Evolutionary conservation across 1,140 invertebrate genomes (phyloP).

Genomic region (Calosoma granatense): DNA sequence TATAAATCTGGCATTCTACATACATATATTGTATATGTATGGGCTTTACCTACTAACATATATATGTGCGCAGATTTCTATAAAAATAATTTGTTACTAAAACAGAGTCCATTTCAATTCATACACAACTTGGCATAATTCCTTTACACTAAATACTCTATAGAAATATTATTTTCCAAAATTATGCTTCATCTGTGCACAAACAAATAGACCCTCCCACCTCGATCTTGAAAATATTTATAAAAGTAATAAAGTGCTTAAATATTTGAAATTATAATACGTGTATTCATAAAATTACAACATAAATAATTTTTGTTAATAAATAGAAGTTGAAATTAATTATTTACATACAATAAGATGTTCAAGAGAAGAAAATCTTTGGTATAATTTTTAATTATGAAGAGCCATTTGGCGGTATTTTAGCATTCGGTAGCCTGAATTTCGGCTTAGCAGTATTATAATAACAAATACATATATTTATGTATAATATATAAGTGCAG

Average conservation of each 20-base stretch:
- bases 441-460: conserved; percentile 1
- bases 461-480: conserved; percentile 4
- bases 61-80: neutral
- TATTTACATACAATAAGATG: conserved; percentile 3
- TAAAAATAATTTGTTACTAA: conserved; percentile 4
- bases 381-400: neutral
- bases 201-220: too few species aligned
- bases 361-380: neutral
- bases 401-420: neutral
- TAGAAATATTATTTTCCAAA: too few species aligned
- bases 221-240: neutral
- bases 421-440: neutral
- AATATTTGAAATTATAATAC: neutral
- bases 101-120: neutral
- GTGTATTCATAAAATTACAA: neutral
- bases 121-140: neutral
- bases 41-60: neutral
- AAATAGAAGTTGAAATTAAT: conserved; percentile 1
- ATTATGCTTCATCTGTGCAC: too few species aligned
- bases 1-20: neutral
- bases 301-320: conserved; percentile 1
- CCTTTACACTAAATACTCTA: neutral
- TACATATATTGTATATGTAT: too few species aligned
- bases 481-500: neutral
- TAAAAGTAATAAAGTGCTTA: neutral